A percentile compares a stretch with the other conserved stretches of the same genome.
Evolutionary conservation across 2,113 vertebrate genomes (phyloP).

Genomic region (Siphamia tubifer): DNA sequence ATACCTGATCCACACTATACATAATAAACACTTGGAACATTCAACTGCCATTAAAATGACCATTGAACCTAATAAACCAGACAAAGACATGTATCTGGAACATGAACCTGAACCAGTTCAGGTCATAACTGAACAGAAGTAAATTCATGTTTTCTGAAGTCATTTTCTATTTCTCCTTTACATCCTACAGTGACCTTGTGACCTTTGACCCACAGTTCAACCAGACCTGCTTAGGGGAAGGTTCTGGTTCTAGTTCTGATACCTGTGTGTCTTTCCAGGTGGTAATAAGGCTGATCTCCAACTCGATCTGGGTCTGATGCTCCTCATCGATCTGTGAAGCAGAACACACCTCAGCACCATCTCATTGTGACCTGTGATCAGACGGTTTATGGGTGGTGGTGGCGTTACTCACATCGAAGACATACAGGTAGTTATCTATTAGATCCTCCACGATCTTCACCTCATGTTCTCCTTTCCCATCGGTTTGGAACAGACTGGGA

Average conservation of each 20-base stretch:
- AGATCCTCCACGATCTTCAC: conserved; percentile 96
- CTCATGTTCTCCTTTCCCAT: conserved; percentile 94
- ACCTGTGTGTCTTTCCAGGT: conserved; percentile 98
- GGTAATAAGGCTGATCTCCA: conserved; percentile 96
- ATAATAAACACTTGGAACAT: too few relatives aligned
- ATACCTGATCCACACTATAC: too few relatives aligned
- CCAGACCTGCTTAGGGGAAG: too few relatives aligned
- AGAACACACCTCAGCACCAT: not conserved
- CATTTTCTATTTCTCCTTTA: too few relatives aligned
- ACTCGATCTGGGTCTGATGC: conserved; percentile 94
- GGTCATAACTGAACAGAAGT: too few relatives aligned
- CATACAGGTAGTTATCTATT: conserved; percentile 90
- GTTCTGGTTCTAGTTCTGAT: not conserved
- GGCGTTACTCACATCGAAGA: conserved; percentile 87
- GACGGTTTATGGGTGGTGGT: accelerated
- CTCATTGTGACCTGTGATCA: not conserved
- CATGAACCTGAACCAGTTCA: too few relatives aligned
- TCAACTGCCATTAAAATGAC: too few relatives aligned
- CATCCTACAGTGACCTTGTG: too few relatives aligned
- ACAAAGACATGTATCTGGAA: too few relatives aligned
- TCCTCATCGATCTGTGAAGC: conserved; percentile 92
- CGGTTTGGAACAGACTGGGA: conserved; percentile 97
- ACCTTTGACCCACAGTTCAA: too few relatives aligned
- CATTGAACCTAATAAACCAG: too few relatives aligned
- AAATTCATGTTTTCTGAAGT: too few relatives aligned